Evolutionary conservation across 2,888 invertebrate species (phyloP).

Genomic region (Axea sp.): DNA sequence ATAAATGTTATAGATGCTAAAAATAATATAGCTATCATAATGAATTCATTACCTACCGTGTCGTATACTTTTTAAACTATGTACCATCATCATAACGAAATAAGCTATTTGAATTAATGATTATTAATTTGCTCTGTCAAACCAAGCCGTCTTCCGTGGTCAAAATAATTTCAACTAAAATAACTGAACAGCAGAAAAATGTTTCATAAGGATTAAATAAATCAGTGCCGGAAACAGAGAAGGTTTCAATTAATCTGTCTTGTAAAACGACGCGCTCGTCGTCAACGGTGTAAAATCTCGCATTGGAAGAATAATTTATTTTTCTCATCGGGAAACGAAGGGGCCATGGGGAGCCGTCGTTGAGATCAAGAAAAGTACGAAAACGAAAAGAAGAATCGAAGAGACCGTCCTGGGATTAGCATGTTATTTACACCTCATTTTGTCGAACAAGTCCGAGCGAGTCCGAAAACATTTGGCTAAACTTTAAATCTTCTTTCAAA

Average conservation of each 20-base stretch:
- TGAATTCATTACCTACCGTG: neutral
- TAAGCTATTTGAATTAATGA: conserved; percentile 13
- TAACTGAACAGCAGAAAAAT: conserved; percentile 24
- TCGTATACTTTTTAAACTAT: neutral
- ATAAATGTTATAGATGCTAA: too few relatives aligned
- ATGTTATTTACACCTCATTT: conserved; percentile 76
- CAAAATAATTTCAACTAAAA: conserved; percentile 25
- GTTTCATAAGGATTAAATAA: conserved; percentile 50
- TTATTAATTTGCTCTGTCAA: conserved; percentile 2
- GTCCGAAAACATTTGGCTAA: conserved; percentile 71
- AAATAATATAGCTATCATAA: too few relatives aligned
- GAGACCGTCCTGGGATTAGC: conserved; percentile 73
- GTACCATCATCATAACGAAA: conserved; percentile 7
- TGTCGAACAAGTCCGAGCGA: conserved; percentile 62
- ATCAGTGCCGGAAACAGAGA: conserved; percentile 19
- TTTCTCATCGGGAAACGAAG: conserved; percentile 37
- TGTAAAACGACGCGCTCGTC: conserved; percentile 48
- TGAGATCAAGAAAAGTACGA: conserved; percentile 55
- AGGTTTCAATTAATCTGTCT: conserved; percentile 52
- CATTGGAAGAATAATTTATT: conserved; percentile 48
- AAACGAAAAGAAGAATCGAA: conserved; percentile 64
- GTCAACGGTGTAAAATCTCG: conserved; percentile 47
- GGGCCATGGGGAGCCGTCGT: conserved; percentile 10
- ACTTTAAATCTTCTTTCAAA: conserved; percentile 77
- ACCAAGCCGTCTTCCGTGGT: neutral